Conservation (phyloP, 2,888 invertebrate species). For the Papilio elwesi region DNA sequence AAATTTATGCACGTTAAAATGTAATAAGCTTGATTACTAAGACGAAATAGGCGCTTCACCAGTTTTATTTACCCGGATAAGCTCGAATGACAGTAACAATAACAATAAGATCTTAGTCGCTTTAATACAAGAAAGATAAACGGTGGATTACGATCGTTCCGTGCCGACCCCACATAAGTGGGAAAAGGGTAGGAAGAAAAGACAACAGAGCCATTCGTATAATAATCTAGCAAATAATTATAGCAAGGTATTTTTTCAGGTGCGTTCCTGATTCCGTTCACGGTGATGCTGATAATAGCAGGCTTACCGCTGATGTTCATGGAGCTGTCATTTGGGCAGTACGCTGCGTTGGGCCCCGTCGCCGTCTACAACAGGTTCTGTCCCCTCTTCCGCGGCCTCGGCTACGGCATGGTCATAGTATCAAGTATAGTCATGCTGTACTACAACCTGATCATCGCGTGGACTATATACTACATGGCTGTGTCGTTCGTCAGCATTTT, state of each 20-base stretch:
- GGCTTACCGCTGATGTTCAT: constrained; percentile 93
- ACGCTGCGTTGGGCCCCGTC: constrained; percentile 90
- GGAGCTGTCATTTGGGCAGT: constrained; percentile 94
- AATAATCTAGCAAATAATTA: too few species aligned
- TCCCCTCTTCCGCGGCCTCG: constrained; percentile 89
- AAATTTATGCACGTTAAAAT: too few species aligned
- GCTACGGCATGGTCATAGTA: constrained; percentile 91
- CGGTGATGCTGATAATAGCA: constrained; percentile 91
- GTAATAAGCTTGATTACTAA: too few species aligned
- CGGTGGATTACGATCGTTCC: too few species aligned
- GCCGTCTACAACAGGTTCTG: constrained; percentile 92
- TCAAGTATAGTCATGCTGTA: constrained; percentile 90
- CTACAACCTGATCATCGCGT: constrained; percentile 90
- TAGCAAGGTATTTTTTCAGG: constrained; percentile 68
- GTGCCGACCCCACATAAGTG: too few species aligned
- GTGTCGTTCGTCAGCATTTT: constrained; percentile 86
- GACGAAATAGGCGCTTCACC: too few species aligned
- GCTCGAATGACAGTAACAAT: too few species aligned
- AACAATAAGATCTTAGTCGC: too few species aligned
- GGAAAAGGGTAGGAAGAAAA: too few species aligned
- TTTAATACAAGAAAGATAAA: too few species aligned
- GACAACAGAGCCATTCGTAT: too few species aligned
- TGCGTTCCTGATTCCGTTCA: constrained; percentile 93
- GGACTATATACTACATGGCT: constrained; percentile 90
- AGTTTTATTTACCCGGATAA: too few species aligned